phyloP scores from a whole-genome alignment of 2,113 vertebrate genomes.

The Nothocercus julius region DNA sequence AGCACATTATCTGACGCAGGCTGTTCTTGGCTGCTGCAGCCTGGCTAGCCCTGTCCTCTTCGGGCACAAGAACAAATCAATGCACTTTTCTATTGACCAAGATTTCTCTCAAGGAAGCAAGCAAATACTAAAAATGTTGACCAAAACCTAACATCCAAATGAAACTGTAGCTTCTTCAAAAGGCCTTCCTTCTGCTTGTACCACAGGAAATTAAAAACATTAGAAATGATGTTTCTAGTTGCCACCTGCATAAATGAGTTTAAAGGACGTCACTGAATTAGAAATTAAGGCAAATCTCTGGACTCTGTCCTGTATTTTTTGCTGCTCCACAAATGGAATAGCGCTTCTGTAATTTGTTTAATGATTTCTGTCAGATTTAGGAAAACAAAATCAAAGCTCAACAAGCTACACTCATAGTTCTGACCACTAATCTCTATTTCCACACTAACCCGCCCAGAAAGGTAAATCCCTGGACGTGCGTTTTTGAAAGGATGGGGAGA shows the following conservation, averaged over 20 bases:
- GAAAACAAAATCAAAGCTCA: background rate
- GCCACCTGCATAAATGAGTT: background rate
- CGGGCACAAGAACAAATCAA: background rate
- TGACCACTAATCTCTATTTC: background rate
- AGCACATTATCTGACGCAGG: background rate
- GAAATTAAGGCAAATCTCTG: background rate
- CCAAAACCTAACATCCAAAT: background rate
- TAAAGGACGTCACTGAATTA: background rate
- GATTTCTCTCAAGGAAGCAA: background rate
- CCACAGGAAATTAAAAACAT: background rate
- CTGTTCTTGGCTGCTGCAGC: background rate
- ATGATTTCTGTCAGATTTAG: background rate
- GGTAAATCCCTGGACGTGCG: fast-evolving
- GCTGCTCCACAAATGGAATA: background rate
- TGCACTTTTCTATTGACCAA: background rate
- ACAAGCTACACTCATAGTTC: background rate
- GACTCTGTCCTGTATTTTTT: background rate
- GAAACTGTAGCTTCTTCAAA: background rate
- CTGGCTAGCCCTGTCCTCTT: background rate
- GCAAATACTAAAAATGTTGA: background rate
- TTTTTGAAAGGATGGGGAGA: background rate
- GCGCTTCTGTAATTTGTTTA: background rate
- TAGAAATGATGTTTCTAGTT: fast-evolving
- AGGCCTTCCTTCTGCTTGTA: background rate
- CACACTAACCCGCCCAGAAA: background rate